Conservation (phyloP, 2,797 vertebrate species). For the Falco cherrug region DNA sequence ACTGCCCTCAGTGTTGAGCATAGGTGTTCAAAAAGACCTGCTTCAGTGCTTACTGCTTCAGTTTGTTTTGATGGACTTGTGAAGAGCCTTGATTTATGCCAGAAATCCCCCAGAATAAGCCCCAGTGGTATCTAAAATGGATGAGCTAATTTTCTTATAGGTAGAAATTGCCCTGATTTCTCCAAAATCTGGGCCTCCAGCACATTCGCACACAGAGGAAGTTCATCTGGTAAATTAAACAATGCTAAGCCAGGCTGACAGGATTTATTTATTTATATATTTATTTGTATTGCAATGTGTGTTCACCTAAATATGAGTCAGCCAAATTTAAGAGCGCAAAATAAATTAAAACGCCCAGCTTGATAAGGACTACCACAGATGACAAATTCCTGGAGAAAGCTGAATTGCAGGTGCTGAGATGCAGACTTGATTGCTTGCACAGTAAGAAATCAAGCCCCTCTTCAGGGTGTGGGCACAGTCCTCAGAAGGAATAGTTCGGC, state of each 20-base stretch:
- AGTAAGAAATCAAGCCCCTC: not conserved
- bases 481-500: not conserved
- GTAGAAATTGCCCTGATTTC: conserved; percentile 33
- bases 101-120: conserved; percentile 11
- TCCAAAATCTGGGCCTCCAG: conserved; percentile 31
- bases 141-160: conserved; percentile 58
- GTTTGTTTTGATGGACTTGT: conserved; percentile 44
- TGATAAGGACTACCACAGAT: not conserved
- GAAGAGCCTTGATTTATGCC: conserved; percentile 16
- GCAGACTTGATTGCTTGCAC: not conserved
- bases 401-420: not conserved
- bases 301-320: not conserved
- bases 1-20: conserved; percentile 15
- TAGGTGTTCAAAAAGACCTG: not conserved
- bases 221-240: conserved; percentile 14
- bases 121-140: conserved; percentile 18
- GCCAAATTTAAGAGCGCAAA: not conserved
- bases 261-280: not conserved
- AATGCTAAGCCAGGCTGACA: not conserved
- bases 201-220: not conserved
- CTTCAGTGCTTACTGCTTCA: not conserved
- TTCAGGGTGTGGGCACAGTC: not conserved
- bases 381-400: not conserved
- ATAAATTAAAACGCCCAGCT: not conserved
- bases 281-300: not conserved